A percentile compares a stretch with the other conserved stretches of the same genome.
Evolutionary conservation across 2,797 vertebrate genomes (phyloP).

Genomic region (Bovichtus variegatus): DNA sequence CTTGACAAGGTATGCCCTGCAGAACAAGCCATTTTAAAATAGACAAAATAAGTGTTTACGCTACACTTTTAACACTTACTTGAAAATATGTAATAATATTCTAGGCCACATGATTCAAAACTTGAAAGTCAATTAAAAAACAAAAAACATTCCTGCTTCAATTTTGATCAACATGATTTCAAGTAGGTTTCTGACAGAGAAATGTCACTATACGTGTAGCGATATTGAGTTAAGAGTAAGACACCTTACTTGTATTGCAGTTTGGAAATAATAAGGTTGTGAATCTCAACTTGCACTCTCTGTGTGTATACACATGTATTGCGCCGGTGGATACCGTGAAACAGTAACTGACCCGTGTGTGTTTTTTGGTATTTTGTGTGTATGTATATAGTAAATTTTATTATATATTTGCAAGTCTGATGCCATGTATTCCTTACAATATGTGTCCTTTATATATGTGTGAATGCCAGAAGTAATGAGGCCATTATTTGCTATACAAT

Average conservation of each 20-base stretch:
- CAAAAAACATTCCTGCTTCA: background rate
- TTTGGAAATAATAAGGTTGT: constrained; percentile 25
- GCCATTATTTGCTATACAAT: constrained; percentile 39
- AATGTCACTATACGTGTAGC: too few relatives aligned
- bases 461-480: constrained; percentile 40
- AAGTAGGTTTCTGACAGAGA: background rate
- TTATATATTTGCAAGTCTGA: background rate
- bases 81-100: background rate
- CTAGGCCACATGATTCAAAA: background rate
- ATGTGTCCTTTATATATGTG: background rate
- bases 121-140: background rate
- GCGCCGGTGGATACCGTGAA: constrained; percentile 16
- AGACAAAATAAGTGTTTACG: background rate
- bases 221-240: too few relatives aligned
- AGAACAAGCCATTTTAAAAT: background rate
- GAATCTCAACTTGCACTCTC: background rate
- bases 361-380: constrained; percentile 1
- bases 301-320: constrained; percentile 2
- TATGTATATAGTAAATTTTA: background rate
- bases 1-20: background rate
- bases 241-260: constrained; percentile 1
- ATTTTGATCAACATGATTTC: background rate
- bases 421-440: background rate
- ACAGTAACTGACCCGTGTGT: background rate
- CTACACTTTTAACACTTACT: background rate